Conservation (phyloP, 2,888 invertebrate genomes). For the Dynastes hyllus region DNA sequence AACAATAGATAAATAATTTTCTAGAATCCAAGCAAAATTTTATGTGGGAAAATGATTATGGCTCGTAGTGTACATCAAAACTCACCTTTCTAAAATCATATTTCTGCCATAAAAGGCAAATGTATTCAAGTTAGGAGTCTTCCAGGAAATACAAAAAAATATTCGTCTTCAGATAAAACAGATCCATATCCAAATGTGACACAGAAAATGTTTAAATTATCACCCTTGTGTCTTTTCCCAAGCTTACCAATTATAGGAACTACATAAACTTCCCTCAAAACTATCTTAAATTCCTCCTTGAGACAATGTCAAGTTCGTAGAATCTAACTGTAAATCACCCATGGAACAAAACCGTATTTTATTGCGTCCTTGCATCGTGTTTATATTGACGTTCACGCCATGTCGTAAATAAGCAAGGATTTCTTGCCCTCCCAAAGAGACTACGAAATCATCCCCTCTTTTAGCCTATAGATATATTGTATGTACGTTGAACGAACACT, state of each 20-base stretch:
- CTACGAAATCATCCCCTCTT: neutral
- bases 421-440: neutral
- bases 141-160: no score
- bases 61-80: no score
- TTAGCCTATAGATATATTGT: neutral
- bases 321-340: conserved; percentile 18
- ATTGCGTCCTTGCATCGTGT: neutral
- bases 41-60: no score
- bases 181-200: no score
- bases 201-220: neutral
- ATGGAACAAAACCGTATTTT: neutral
- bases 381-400: conserved; percentile 6
- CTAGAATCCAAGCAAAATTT: no score
- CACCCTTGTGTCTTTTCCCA: neutral
- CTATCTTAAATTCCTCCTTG: conserved; percentile 9
- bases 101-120: no score
- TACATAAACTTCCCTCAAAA: conserved; percentile 5
- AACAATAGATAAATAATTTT: no score
- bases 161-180: no score
- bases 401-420: conserved; percentile 29
- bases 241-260: neutral
- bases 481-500: neutral
- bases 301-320: conserved; percentile 4
- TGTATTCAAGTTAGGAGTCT: no score
- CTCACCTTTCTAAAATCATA: no score